A percentile compares a stretch with the other conserved stretches of the same genome.
These are phyloP conservation scores for Sebastiscus tertius DNA, from an alignment of 2,797 vertebrate species.

Conservation along the genomic window DNA sequence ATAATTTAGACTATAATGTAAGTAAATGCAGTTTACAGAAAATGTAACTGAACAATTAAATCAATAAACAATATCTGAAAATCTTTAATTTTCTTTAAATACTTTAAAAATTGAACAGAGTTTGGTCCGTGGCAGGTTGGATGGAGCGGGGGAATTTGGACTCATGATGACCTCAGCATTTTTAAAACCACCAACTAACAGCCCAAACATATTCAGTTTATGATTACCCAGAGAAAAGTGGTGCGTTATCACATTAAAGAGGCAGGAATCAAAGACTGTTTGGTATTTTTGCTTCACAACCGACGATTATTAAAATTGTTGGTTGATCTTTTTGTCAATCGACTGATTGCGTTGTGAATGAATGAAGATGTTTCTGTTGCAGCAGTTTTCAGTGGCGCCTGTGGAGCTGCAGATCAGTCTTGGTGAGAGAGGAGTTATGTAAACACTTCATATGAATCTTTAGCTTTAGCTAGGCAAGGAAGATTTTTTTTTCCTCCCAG, in stretches of 20 bases:
- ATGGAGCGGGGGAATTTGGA: not conserved
- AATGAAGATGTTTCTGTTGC: not conserved
- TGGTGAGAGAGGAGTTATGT: conserved; percentile 22
- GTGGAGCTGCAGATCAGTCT: not conserved
- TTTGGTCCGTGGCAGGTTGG: not conserved
- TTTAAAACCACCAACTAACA: not conserved
- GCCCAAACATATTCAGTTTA: not conserved
- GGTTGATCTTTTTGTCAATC: not conserved
- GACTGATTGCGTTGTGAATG: not conserved
- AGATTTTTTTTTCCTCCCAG: conserved; percentile 7
- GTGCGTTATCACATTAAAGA: not conserved
- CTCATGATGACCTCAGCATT: not conserved
- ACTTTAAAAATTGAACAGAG: not conserved
- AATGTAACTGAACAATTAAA: not conserved
- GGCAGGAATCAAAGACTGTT: not conserved
- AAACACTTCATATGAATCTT: conserved; percentile 18
- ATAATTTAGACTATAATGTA: not conserved
- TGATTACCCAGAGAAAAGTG: not conserved
- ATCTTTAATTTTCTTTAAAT: not conserved
- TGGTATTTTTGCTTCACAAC: not conserved
- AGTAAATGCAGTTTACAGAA: not conserved
- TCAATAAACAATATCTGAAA: too few species aligned
- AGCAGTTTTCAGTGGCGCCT: not conserved
- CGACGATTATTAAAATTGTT: not conserved
- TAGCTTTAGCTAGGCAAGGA: conserved; percentile 31